These are phyloP conservation scores for Caenorhabditis sulstoni DNA, from an alignment of 2,888 invertebrate species.

Conservation along the genomic window DNA sequence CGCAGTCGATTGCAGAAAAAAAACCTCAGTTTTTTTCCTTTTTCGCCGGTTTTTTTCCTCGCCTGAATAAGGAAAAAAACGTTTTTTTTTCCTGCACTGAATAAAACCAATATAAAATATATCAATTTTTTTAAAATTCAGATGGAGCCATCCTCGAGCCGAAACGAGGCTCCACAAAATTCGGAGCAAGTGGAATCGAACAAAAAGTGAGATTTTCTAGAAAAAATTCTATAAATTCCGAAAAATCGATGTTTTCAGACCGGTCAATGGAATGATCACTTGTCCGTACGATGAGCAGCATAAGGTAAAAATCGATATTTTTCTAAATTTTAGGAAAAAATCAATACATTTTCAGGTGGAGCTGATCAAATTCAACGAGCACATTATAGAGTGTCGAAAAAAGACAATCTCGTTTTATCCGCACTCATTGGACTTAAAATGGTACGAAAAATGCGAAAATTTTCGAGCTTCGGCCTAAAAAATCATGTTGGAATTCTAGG, in stretches of 20 bases:
- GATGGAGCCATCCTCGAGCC: not conserved
- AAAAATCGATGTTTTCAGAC: too few relatives aligned
- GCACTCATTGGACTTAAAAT: slow-evolving; percentile 22
- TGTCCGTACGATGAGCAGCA: slow-evolving; percentile 28
- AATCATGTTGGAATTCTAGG: too few relatives aligned
- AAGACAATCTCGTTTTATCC: slow-evolving; percentile 28
- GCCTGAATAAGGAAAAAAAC: too few relatives aligned
- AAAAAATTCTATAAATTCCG: not conserved
- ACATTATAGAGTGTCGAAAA: slow-evolving; percentile 28
- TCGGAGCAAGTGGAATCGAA: not conserved
- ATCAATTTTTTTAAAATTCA: too few relatives aligned
- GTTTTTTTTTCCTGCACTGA: too few relatives aligned
- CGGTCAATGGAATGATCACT: too few relatives aligned
- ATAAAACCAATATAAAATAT: too few relatives aligned
- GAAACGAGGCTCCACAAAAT: slow-evolving; percentile 1
- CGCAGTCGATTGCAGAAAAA: too few relatives aligned
- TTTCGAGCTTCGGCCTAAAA: not conserved
- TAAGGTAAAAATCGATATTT: not conserved
- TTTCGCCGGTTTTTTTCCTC: too few relatives aligned
- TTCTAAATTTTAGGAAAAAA: not conserved
- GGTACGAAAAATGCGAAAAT: slow-evolving; percentile 12
- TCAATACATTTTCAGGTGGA: slow-evolving; percentile 17
- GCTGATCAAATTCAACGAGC: slow-evolving; percentile 22
- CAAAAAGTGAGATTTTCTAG: too few relatives aligned
- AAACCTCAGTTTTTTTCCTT: too few relatives aligned